These are phyloP conservation scores for Andricus quercusramuli DNA, from an alignment of 2,888 invertebrate genomes.

Conservation along the genomic window DNA sequence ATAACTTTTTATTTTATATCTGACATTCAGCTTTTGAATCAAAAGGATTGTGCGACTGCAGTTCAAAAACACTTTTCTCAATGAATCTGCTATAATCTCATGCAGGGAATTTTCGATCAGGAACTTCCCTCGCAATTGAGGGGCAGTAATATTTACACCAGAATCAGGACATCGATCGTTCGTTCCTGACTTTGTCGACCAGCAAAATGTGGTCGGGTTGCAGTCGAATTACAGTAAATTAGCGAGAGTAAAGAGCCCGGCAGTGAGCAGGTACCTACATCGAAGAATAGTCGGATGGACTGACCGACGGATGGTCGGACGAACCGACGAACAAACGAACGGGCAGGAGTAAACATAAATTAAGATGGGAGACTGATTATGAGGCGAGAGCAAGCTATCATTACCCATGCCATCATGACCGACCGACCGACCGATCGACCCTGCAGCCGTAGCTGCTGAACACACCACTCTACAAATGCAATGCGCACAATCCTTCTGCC, in stretches of 20 bases:
- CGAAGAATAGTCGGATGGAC: constrained; percentile 64
- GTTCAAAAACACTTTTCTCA: neutral
- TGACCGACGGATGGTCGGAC: constrained; percentile 58
- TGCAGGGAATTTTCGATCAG: neutral
- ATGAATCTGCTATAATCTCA: neutral
- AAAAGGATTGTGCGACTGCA: no score
- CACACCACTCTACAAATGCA: constrained; percentile 62
- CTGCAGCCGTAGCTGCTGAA: constrained; percentile 72
- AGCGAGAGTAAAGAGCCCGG: constrained; percentile 71
- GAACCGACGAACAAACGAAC: constrained; percentile 58
- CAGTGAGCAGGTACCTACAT: constrained; percentile 72
- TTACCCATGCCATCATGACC: constrained; percentile 73
- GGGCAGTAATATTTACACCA: neutral
- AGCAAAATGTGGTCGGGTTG: constrained; percentile 47
- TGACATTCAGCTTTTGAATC: no score
- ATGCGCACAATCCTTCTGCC: constrained; percentile 67
- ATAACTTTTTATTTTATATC: no score
- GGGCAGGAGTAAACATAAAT: constrained; percentile 77
- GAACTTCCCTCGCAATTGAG: neutral
- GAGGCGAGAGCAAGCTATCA: constrained; percentile 77
- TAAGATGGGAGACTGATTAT: constrained; percentile 78
- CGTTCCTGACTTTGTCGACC: constrained; percentile 28
- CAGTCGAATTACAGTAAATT: constrained; percentile 74
- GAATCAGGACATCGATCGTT: constrained; percentile 46
- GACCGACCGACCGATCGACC: constrained; percentile 71